A percentile compares a stretch with the other conserved stretches of the same genome.
These are phyloP conservation scores for Heterodera filipjevi DNA, from an alignment of 2,888 invertebrate genomes.

Conservation along the genomic window DNA sequence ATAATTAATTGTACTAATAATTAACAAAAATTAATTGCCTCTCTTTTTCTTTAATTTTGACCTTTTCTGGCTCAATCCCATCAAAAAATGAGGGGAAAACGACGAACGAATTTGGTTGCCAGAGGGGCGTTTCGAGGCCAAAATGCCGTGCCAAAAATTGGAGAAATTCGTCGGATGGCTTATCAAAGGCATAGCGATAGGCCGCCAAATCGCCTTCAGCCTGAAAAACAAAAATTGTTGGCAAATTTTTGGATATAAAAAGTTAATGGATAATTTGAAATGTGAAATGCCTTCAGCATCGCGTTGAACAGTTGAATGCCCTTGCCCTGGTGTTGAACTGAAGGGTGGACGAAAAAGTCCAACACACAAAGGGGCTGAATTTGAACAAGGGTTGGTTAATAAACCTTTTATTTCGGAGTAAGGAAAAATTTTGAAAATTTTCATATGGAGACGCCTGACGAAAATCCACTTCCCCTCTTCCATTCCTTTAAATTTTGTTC, in stretches of 20 bases:
- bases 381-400: no score
- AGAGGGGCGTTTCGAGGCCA: slow-evolving; percentile 73
- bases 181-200: slow-evolving; percentile 79
- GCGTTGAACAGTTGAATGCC: slow-evolving; percentile 83
- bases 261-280: background rate
- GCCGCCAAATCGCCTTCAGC: slow-evolving; percentile 34
- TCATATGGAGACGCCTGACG: no score
- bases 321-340: slow-evolving; percentile 82
- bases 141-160: slow-evolving; percentile 85
- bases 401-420: no score
- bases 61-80: slow-evolving; percentile 30
- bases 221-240: slow-evolving; percentile 24
- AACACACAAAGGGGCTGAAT: slow-evolving; percentile 76
- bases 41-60: background rate
- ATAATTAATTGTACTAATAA: background rate
- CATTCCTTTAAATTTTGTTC: no score
- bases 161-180: slow-evolving; percentile 86
- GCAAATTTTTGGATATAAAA: background rate
- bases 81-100: slow-evolving; percentile 82
- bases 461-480: no score
- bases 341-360: slow-evolving; percentile 87
- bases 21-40: background rate
- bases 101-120: slow-evolving; percentile 85
- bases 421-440: slow-evolving; percentile 64
- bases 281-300: slow-evolving; percentile 80